A percentile compares a stretch with the other conserved stretches of the same genome.
Evolutionary conservation across 2,888 invertebrate species (phyloP).

Genomic region (Teleogryllus oceanicus): DNA sequence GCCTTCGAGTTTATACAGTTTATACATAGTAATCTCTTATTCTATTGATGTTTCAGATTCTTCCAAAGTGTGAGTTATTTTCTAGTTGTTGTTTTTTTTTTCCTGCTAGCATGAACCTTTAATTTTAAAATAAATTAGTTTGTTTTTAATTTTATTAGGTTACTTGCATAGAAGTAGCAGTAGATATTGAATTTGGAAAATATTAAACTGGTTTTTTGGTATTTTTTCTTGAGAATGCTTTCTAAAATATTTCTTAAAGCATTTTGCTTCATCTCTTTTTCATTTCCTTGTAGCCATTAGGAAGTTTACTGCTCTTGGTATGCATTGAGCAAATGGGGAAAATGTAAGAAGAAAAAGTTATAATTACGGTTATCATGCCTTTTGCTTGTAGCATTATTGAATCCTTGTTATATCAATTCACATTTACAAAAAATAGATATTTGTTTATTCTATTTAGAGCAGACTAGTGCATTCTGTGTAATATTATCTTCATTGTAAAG

Average conservation of each 20-base stretch:
- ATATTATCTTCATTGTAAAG: no score
- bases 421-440: no score
- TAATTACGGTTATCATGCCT: not conserved
- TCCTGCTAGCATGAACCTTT: not conserved
- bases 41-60: not conserved
- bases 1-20: no score
- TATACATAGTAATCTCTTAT: no score
- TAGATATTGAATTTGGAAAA: no score
- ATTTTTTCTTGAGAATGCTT: slow-evolving; percentile 2
- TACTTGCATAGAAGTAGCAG: no score
- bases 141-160: not conserved
- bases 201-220: not conserved
- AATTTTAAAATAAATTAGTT: no score
- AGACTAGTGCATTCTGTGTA: no score
- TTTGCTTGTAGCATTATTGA: no score
- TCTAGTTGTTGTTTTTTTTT: not conserved
- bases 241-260: not conserved
- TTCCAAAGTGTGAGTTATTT: not conserved
- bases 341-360: not conserved
- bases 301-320: no score
- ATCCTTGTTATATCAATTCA: no score
- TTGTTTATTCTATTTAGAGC: no score
- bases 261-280: not conserved
- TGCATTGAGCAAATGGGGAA: not conserved
- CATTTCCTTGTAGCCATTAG: not conserved